These are phyloP conservation scores for Cephus pulcher DNA, from an alignment of 2,888 invertebrate species.

Conservation along the genomic window DNA sequence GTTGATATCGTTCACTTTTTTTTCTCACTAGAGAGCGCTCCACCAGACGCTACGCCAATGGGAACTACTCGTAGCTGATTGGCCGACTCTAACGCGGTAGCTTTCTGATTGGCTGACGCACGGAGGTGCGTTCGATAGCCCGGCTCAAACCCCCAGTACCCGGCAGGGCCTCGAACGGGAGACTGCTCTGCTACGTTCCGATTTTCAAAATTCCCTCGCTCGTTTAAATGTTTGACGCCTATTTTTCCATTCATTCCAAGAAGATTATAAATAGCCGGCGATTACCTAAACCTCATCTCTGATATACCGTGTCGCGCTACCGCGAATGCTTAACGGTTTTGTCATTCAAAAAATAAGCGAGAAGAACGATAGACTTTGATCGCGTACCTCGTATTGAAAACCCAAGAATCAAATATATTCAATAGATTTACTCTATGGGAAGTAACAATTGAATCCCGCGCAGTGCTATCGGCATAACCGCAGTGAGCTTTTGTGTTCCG, in stretches of 20 bases:
- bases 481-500: constrained; percentile 24
- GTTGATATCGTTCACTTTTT: not conserved
- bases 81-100: constrained; percentile 20
- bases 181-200: constrained; percentile 41
- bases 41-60: constrained; percentile 15
- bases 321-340: not conserved
- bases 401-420: not conserved
- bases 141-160: constrained; percentile 58
- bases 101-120: constrained; percentile 38
- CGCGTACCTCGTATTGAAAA: not conserved
- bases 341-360: not conserved
- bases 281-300: not conserved
- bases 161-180: constrained; percentile 61
- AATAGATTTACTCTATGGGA: not conserved
- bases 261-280: not conserved
- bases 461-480: constrained; percentile 10
- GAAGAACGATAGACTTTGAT: not conserved
- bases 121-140: constrained; percentile 63
- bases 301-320: not conserved
- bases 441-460: not conserved
- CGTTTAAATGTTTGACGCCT: constrained; percentile 4
- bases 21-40: not conserved
- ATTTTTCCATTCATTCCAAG: not conserved
- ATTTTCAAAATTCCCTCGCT: constrained; percentile 22
- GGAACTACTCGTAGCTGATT: constrained; percentile 37